Base-by-base conservation (phyloP, 2,888 invertebrate genomes). In the Schizotus pectinicornis region DNA sequence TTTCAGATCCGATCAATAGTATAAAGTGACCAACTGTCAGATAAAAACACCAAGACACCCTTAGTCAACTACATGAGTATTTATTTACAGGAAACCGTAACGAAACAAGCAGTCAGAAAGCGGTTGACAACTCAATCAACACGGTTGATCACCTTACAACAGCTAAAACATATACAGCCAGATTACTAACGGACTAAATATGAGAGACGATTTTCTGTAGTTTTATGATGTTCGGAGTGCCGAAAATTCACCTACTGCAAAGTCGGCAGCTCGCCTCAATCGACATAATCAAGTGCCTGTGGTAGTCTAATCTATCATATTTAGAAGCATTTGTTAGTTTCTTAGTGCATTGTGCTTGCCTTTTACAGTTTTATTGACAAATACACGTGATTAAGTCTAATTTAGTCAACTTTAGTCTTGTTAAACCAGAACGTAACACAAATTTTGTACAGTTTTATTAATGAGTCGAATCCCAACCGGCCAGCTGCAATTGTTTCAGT, bases 381-480 rank as follows among this genome's bases (percentile, higher is more conserved):
- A 55, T 37, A 55, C 39, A 12, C 55, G 55, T 48, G 42, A 31
- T 51, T 42, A 47, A 53, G 39, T 53, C 52, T 43, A 52, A 52
- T 48, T 48, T 54, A 56, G 50, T 56, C 41, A 47, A 51, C 13
- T 45, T 59, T 54, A 48, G n/a, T 31, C 36, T 38, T 49, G 30
- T 49, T 49, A 11, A 49, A 49, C 31, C 35, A 42, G 34, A 22
- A 22, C 22, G 2, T 22, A 22, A 22, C 22, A 22, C 22, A 22
- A 22, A 22, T 22, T 22, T 22, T 22, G 22, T 22, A 22, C 41
- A 34, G 30, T 47, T 34, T 47, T 47, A 12, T 58, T 65, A 67
- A 65, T 70, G 71, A 63, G 74, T 63, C 48, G 74, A 73, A 61
- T 77, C 76, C 74, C 77, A 74, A 61, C 75, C 71, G 59, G 74